Evolutionary conservation across 2,888 invertebrate species (phyloP).

Genomic region (Troglohyphantes excavatus): DNA sequence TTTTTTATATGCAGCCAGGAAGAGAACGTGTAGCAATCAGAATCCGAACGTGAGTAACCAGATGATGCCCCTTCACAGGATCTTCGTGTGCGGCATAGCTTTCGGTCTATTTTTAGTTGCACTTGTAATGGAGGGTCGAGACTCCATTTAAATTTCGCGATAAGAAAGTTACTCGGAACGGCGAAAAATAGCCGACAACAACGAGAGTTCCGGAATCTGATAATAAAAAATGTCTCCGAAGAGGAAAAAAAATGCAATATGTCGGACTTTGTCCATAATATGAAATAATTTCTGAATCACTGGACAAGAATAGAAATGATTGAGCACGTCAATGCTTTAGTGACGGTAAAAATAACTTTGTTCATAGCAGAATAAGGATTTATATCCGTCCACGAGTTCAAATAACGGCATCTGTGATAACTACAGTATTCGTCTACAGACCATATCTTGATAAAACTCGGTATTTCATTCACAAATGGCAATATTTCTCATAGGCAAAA

Average conservation of each 20-base stretch:
- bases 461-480: no score
- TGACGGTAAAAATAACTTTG: neutral
- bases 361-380: neutral
- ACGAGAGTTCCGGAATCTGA: neutral
- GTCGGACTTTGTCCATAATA: neutral
- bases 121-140: neutral
- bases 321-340: neutral
- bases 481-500: no score
- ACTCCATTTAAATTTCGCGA: neutral
- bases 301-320: neutral
- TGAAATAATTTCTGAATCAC: neutral
- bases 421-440: neutral
- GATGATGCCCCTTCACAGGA: neutral
- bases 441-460: neutral
- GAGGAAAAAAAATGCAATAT: neutral
- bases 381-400: neutral
- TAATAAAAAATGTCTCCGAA: no score
- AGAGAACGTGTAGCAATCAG: no score
- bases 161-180: neutral
- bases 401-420: neutral
- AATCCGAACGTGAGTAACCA: neutral
- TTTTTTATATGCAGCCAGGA: no score
- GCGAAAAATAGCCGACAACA: neutral
- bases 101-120: neutral
- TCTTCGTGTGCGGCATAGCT: neutral